phyloP scores from a whole-genome alignment of 2,888 invertebrate genomes.

The Nymphalis urticae region DNA sequence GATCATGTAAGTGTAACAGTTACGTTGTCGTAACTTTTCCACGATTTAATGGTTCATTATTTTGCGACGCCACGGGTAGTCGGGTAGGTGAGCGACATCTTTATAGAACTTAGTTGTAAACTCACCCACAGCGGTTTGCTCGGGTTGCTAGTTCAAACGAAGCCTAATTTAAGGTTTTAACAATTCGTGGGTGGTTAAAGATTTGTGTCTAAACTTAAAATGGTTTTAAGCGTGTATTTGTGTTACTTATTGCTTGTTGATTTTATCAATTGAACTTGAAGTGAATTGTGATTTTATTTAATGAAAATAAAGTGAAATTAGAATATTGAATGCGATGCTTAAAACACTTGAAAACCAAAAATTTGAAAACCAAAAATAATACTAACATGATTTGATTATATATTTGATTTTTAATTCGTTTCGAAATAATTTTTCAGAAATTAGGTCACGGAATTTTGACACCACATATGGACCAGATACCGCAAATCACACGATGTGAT shows the following conservation, averaged over 20 bases:
- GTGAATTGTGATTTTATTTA: too few species aligned
- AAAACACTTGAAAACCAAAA: too few species aligned
- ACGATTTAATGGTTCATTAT: conserved; percentile 33
- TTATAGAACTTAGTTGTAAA: conserved; percentile 27
- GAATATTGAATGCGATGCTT: too few species aligned
- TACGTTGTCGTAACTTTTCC: conserved; percentile 17
- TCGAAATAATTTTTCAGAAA: too few species aligned
- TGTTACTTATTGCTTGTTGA: background rate
- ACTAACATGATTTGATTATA: too few species aligned
- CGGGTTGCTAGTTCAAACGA: conserved; percentile 10
- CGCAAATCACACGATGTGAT: too few species aligned
- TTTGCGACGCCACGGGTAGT: conserved; percentile 26
- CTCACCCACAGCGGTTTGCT: conserved; percentile 3
- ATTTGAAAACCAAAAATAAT: too few species aligned
- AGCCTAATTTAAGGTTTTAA: conserved; percentile 7
- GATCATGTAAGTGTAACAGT: conserved; percentile 3
- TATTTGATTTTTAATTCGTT: too few species aligned
- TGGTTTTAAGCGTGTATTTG: background rate
- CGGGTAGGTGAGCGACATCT: conserved; percentile 35
- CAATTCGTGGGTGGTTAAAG: background rate
- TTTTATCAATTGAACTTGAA: too few species aligned
- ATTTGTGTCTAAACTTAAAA: background rate
- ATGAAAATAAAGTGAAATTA: too few species aligned
- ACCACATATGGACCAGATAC: too few species aligned
- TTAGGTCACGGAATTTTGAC: too few species aligned